Evolutionary conservation across 2,113 vertebrate species (phyloP).

Genomic region (Hemichromis elongatus): DNA sequence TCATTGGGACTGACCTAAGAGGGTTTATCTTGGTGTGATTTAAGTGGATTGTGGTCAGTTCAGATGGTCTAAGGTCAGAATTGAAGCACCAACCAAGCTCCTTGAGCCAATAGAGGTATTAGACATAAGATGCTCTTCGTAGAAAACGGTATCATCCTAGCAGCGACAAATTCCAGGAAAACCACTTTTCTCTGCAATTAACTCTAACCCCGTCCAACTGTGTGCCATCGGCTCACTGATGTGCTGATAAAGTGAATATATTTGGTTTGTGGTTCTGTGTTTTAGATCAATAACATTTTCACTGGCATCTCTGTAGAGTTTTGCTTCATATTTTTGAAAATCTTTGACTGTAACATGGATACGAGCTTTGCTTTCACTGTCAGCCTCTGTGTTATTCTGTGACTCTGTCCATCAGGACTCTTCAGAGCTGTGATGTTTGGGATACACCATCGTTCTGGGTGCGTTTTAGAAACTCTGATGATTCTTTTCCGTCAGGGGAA

Average conservation of each 20-base stretch:
- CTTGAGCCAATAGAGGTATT: neutral
- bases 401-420: neutral
- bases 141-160: neutral
- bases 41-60: constrained; percentile 23
- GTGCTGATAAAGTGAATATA: neutral
- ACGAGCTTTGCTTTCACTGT: neutral
- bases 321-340: neutral
- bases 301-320: neutral
- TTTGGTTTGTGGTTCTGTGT: neutral
- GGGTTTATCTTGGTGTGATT: constrained; percentile 3
- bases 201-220: neutral
- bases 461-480: neutral
- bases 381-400: neutral
- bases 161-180: neutral
- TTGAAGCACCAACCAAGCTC: neutral
- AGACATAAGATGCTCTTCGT: constrained; percentile 12
- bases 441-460: neutral
- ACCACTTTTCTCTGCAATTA: neutral
- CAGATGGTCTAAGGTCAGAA: neutral
- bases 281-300: neutral
- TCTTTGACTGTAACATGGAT: neutral
- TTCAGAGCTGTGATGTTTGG: neutral
- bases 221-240: neutral
- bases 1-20: neutral
- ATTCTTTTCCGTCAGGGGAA: neutral